Percentiles rank a stretch among this genome's conserved stretches.
These are phyloP conservation scores for Urocolius indicus DNA, from an alignment of 2,113 vertebrate genomes.

Conservation along the genomic window DNA sequence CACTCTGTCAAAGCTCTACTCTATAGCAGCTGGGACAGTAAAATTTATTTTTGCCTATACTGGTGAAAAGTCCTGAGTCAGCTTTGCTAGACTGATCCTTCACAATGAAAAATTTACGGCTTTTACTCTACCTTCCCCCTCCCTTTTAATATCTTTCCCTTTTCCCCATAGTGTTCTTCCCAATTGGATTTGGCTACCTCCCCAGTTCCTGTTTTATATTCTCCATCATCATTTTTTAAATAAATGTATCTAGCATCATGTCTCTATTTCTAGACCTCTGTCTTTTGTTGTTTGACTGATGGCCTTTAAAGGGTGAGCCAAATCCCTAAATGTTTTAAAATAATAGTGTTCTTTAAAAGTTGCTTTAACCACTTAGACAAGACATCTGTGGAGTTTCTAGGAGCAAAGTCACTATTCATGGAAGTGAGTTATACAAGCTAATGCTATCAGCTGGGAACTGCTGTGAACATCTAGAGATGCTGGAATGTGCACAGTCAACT, in stretches of 20 bases:
- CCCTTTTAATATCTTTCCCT: background rate
- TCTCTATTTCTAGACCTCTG: background rate
- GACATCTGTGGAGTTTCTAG: background rate
- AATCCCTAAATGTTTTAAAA: slow-evolving; percentile 11
- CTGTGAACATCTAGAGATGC: background rate
- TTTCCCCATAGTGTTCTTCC: background rate
- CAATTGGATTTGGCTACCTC: slow-evolving; percentile 24
- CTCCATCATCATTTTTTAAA: background rate
- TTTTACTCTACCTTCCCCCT: background rate
- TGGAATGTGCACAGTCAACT: background rate
- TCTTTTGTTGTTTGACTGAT: background rate
- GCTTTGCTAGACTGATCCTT: slow-evolving; percentile 34
- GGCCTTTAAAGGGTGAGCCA: slow-evolving; percentile 10
- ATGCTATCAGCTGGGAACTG: background rate
- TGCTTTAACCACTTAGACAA: background rate
- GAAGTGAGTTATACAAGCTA: background rate
- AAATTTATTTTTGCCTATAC: slow-evolving; percentile 44
- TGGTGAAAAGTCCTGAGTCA: slow-evolving; percentile 52
- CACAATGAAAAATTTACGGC: slow-evolving; percentile 41
- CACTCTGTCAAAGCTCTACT: background rate
- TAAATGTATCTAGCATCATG: background rate
- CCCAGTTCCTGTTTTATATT: background rate
- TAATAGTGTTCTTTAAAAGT: background rate
- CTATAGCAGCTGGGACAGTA: background rate
- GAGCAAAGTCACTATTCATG: background rate